A percentile compares a stretch with the other conserved stretches of the same genome.
These are phyloP conservation scores for Chascanopsetta lugubris DNA, from an alignment of 2,113 vertebrate species.

Conservation along the genomic window DNA sequence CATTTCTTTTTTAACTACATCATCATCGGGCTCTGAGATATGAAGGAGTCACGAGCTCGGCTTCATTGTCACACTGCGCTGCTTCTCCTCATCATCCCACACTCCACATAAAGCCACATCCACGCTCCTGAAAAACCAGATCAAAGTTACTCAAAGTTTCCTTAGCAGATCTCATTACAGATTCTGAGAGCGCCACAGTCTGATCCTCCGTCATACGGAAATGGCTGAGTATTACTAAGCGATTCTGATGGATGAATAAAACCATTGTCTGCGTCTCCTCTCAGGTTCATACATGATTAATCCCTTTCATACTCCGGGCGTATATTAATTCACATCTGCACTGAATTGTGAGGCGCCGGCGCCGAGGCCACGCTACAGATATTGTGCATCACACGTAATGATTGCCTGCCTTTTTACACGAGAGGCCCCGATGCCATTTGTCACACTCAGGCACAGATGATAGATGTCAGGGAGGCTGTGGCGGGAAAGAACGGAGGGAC, in stretches of 20 bases:
- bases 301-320: conserved; percentile 1
- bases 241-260: not conserved
- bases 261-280: not conserved
- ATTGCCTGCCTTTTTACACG: conserved; percentile 5
- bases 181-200: not conserved
- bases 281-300: conserved; percentile 8
- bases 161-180: no score
- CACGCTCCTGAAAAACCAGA: no score
- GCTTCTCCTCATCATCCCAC: not conserved
- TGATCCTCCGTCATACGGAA: not conserved
- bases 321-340: conserved; percentile 1
- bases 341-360: not conserved
- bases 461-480: conserved; percentile 19
- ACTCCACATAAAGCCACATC: not conserved
- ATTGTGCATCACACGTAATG: conserved; percentile 12
- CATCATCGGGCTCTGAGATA: not conserved
- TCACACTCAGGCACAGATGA: conserved; percentile 28
- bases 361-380: not conserved
- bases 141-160: no score
- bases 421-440: conserved; percentile 17
- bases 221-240: not conserved
- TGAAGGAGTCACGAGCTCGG: not conserved
- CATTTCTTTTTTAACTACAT: not conserved
- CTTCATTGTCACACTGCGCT: not conserved
- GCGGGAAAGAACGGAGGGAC: conserved; percentile 25